Evolutionary conservation across 2,888 invertebrate species (phyloP).

Genomic region (Heliconius cydno): DNA sequence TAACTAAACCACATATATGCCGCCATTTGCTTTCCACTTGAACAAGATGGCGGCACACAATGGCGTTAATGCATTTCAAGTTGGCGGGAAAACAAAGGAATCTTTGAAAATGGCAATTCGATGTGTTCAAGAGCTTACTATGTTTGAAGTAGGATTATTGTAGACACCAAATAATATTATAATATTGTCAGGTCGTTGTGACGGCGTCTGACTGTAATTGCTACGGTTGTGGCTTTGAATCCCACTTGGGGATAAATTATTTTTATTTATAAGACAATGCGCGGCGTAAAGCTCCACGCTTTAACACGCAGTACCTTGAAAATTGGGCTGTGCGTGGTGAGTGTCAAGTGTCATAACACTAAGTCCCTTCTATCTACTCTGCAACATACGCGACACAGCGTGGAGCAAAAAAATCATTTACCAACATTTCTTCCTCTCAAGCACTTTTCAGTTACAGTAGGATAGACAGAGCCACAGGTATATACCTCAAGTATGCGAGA

Average conservation of each 20-base stretch:
- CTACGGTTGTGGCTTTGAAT: background rate
- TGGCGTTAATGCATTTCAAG: slow-evolving; percentile 48
- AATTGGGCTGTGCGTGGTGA: no score
- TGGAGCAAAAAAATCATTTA: no score
- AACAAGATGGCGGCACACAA: slow-evolving; percentile 49
- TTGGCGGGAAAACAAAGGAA: slow-evolving; percentile 40
- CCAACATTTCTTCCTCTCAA: no score
- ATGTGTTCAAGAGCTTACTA: slow-evolving; percentile 29
- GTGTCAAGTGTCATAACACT: no score
- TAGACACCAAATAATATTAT: slow-evolving; percentile 11
- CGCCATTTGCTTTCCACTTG: slow-evolving; percentile 43
- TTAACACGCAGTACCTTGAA: no score
- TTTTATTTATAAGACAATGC: no score
- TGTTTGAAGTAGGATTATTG: slow-evolving; percentile 28
- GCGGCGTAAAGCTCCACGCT: no score
- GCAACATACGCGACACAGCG: no score
- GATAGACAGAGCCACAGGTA: background rate
- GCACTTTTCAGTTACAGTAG: background rate
- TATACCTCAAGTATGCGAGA: background rate
- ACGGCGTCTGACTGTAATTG: background rate
- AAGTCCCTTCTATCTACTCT: no score
- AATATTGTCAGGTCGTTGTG: background rate
- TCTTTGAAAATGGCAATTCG: slow-evolving; percentile 35
- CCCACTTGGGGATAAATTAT: background rate
- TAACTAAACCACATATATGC: slow-evolving; percentile 8